A percentile compares a stretch with the other conserved stretches of the same genome.
These are phyloP conservation scores for Rambutsinella grinnellia DNA, from an alignment of 2,888 invertebrate species.

Conservation along the genomic window DNA sequence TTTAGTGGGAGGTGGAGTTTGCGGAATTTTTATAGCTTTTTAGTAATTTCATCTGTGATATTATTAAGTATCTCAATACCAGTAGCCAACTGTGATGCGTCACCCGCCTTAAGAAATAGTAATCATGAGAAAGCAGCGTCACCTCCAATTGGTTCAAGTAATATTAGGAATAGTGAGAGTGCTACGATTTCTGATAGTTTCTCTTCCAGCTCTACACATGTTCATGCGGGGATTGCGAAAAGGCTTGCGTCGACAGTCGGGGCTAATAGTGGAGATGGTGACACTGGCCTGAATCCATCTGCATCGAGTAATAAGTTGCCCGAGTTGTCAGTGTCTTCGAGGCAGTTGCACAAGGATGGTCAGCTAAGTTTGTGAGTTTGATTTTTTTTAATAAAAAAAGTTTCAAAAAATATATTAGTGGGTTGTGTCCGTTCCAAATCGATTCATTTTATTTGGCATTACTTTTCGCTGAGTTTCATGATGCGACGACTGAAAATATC, in stretches of 20 bases:
- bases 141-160: conserved; percentile 25
- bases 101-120: conserved; percentile 44
- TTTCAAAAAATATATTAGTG: too few species aligned
- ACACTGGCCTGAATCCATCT: neutral
- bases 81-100: conserved; percentile 48
- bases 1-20: conserved; percentile 1
- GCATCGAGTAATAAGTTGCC: neutral
- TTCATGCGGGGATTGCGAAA: conserved; percentile 45
- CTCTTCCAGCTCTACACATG: conserved; percentile 2
- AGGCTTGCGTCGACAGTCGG: conserved; percentile 44
- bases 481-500: neutral
- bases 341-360: conserved; percentile 45
- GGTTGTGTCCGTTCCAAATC: too few species aligned
- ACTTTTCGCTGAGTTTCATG: neutral
- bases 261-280: conserved; percentile 9
- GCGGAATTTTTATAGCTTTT: conserved; percentile 2
- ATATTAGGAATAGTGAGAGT: conserved; percentile 6
- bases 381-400: neutral
- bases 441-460: too few species aligned
- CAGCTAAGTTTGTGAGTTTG: conserved; percentile 45
- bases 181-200: neutral
- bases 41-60: conserved; percentile 20
- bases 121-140: conserved; percentile 48
- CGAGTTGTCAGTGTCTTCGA: conserved; percentile 33
- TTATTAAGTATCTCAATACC: conserved; percentile 18